Conservation (phyloP, 2,797 vertebrate genomes). For the Enteromius paludinosus region DNA sequence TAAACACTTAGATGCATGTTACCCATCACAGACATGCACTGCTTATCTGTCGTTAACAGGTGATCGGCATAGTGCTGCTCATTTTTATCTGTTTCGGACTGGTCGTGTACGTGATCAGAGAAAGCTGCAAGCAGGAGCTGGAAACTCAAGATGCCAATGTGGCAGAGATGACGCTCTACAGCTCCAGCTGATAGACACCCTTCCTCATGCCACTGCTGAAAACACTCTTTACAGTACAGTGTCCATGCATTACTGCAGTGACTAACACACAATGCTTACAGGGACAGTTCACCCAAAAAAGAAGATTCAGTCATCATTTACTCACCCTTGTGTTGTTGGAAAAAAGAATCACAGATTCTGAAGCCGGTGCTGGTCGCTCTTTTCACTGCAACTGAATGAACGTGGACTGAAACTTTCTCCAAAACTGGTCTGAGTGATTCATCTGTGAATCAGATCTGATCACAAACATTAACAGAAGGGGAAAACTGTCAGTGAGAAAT, state of each 20-base stretch:
- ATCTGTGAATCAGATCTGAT: neutral
- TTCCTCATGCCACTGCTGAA: neutral
- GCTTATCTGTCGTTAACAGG: conserved; percentile 63
- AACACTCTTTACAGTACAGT: neutral
- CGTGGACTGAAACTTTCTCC: neutral
- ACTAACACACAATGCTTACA: neutral
- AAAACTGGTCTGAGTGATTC: neutral
- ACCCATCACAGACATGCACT: neutral
- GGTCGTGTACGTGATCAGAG: conserved; percentile 77
- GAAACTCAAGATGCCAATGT: conserved; percentile 74
- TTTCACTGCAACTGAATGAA: neutral
- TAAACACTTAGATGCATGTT: neutral
- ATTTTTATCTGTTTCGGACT: conserved; percentile 82
- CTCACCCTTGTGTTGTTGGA: neutral
- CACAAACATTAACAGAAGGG: neutral
- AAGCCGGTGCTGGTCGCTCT: neutral
- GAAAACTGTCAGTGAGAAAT: neutral
- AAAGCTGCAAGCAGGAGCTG: conserved; percentile 75
- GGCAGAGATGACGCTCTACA: conserved; percentile 75
- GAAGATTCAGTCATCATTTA: conserved; percentile 4
- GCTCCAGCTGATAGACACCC: conserved; percentile 71
- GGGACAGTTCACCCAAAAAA: neutral
- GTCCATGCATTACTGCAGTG: neutral
- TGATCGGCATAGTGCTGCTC: conserved; percentile 80
- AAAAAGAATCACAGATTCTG: neutral